Base-by-base conservation (phyloP, 2,888 invertebrate genomes). In the Platycnemis pennipes region DNA sequence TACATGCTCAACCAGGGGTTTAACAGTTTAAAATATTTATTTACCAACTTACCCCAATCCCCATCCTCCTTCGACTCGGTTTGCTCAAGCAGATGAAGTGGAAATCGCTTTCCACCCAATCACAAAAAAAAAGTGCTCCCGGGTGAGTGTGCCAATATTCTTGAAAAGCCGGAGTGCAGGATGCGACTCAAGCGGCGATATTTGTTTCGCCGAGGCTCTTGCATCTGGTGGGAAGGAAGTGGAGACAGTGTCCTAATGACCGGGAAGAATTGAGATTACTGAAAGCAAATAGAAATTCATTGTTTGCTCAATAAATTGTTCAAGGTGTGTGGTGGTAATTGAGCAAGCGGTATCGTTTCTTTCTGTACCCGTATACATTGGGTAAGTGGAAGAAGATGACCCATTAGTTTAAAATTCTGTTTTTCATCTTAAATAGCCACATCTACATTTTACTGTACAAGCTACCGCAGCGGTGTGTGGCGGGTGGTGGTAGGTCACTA, bases 11-110 rank as follows among this genome's bases (percentile, higher is more conserved):
- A n/a, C n/a, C n/a, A n/a, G n/a, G n/a, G n/a, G n/a, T n/a, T n/a
- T n/a, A n/a, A n/a, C n/a, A n/a, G n/a, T n/a, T n/a, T n/a, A n/a
- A n/a, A n/a, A n/a, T n/a, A n/a, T n/a, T n/a, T n/a, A n/a, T 87
- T 87, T 87, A 19, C 49, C 45, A 31, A 31, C 88, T n/a, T 88
- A 19, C 22, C 88, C n/a, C 26, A n/a, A 26, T 49, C 88, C 46
- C 56, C 91, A 37, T 44, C 69, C 44, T 44, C 56, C 44, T 22
- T 46, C 87, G 77, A 87, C 63, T 91, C 69, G 44, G 91, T 91
- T 91, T 91, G 22, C 91, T 69, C 63, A 69, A 69, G 63, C 63
- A 91, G 91, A 77, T 77, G 77, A 91, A 89, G 89, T 56, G 89
- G 42, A 63, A 91, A 91, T 91, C 91, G 69, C 91, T 89, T 56